Percentiles rank a stretch among this genome's conserved stretches.
Conservation (phyloP, 2,113 vertebrate genomes). For the Centropus unirufus region DNA sequence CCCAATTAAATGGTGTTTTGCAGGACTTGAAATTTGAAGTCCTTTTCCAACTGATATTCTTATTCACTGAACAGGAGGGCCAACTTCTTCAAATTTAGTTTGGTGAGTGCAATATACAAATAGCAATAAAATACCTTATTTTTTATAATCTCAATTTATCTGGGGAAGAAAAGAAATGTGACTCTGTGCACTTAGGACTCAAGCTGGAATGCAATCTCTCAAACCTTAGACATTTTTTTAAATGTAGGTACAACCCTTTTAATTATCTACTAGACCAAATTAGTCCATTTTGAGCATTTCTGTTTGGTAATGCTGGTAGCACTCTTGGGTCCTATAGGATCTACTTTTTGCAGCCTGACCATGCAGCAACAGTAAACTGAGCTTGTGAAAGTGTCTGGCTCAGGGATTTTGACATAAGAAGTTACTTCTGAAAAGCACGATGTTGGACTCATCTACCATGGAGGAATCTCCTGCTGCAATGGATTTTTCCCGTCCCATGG, state of each 20-base stretch:
- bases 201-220: not conserved
- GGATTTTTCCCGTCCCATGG: not conserved
- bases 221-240: not conserved
- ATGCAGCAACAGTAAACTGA: not conserved
- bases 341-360: not conserved
- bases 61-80: not conserved
- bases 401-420: conserved; percentile 27
- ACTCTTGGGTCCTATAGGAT: not conserved
- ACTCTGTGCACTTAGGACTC: not conserved
- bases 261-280: not conserved
- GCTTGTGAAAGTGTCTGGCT: not conserved
- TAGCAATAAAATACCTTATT: not conserved
- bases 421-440: not conserved
- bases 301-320: not conserved
- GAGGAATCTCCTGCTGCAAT: not conserved
- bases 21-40: not conserved
- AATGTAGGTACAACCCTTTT: not conserved
- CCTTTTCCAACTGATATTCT: not conserved
- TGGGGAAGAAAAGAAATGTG: not conserved
- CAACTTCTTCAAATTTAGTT: not conserved
- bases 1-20: not conserved
- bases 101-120: not conserved
- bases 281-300: not conserved
- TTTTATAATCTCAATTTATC: not conserved
- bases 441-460: not conserved